These are phyloP conservation scores for Protosalanx chinensis DNA, from an alignment of 2,797 vertebrate genomes.

Conservation along the genomic window DNA sequence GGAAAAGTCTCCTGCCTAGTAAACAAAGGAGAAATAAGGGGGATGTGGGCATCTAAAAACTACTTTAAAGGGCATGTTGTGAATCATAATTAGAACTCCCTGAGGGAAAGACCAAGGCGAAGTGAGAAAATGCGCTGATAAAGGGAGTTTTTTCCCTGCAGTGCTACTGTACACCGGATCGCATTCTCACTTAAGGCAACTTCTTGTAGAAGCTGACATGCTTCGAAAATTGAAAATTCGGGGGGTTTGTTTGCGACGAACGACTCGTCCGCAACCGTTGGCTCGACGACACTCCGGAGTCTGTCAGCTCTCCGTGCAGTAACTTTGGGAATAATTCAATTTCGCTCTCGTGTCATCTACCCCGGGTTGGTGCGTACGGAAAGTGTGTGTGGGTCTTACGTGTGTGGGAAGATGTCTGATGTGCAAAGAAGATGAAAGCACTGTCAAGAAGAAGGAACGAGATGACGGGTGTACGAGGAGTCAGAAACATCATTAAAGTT, in stretches of 20 bases:
- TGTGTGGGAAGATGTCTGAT: background rate
- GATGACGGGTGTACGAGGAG: background rate
- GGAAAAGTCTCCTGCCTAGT: slow-evolving; percentile 16
- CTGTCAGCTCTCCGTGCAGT: too few species aligned
- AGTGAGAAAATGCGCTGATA: background rate
- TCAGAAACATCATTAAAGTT: background rate
- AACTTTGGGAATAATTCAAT: too few species aligned
- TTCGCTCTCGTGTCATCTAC: too few species aligned
- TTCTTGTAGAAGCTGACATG: too few species aligned
- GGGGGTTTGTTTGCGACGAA: background rate
- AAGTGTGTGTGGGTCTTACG: background rate
- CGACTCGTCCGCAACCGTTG: too few species aligned
- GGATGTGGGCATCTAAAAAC: slow-evolving; percentile 2
- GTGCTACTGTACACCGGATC: background rate
- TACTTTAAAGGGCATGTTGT: slow-evolving; percentile 8
- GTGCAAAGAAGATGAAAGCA: background rate
- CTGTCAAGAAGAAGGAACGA: background rate
- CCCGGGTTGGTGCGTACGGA: background rate
- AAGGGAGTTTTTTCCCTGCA: background rate
- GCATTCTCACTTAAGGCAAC: too few species aligned
- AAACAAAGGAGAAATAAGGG: background rate
- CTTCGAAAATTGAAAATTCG: background rate
- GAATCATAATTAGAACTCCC: slow-evolving; percentile 15
- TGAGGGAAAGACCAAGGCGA: background rate
- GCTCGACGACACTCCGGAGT: too few species aligned